Conservation (phyloP, 2,113 vertebrate species). For the Todiramphus saurophagus region DNA sequence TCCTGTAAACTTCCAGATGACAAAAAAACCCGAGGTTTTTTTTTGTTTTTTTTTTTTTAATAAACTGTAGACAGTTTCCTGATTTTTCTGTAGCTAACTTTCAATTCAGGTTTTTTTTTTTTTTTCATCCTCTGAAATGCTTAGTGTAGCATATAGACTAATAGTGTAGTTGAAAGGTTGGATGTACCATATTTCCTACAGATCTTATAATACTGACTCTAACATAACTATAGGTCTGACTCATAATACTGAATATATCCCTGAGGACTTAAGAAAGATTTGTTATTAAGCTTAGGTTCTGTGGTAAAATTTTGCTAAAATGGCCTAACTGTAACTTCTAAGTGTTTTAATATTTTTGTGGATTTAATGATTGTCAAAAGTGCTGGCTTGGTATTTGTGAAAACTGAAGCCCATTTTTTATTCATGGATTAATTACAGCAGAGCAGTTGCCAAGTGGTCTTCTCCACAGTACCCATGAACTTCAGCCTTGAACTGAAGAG, state of each 20-base stretch:
- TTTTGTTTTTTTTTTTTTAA: background rate
- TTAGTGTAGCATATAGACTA: background rate
- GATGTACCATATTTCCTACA: background rate
- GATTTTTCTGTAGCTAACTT: background rate
- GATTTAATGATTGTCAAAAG: slow-evolving; percentile 7
- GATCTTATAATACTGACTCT: background rate
- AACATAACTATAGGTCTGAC: background rate
- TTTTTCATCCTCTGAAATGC: background rate
- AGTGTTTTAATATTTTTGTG: background rate
- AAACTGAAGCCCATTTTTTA: slow-evolving; percentile 45
- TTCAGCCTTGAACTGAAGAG: background rate
- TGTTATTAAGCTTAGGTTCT: background rate
- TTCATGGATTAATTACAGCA: slow-evolving; percentile 46
- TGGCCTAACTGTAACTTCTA: background rate
- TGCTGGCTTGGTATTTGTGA: background rate
- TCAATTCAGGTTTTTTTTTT: background rate
- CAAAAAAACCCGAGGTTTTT: background rate
- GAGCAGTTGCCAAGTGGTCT: slow-evolving; percentile 11
- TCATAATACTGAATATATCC: background rate
- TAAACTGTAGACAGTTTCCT: background rate
- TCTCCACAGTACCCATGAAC: background rate
- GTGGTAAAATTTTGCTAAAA: background rate
- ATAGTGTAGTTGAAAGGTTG: background rate
- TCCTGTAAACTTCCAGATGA: background rate
- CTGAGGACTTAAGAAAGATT: background rate